Evolutionary conservation across 2,888 invertebrate genomes (phyloP).

Genomic region (Gibbula magus): DNA sequence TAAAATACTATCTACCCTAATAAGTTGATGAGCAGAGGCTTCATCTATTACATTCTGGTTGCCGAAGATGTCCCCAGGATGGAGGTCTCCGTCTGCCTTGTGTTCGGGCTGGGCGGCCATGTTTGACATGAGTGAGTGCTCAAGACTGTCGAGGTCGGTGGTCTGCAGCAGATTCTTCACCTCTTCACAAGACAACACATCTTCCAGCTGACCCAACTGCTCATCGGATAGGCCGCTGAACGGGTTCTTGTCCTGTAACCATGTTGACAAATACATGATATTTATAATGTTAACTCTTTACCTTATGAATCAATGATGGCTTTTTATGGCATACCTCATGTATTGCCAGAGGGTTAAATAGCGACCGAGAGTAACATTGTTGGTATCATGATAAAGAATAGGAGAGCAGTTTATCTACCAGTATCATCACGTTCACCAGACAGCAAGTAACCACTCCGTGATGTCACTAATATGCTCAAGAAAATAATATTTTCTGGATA

Average conservation of each 20-base stretch:
- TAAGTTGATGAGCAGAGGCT: slow-evolving; percentile 29
- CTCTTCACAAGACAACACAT: slow-evolving; percentile 61
- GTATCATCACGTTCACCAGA: no score
- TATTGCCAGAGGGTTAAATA: no score
- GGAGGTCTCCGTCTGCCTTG: slow-evolving; percentile 30
- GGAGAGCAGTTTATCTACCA: no score
- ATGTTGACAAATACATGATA: no score
- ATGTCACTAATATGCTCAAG: no score
- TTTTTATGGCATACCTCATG: no score
- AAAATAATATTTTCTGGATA: no score
- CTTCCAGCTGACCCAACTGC: slow-evolving; percentile 63
- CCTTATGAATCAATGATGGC: no score
- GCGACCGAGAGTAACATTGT: no score
- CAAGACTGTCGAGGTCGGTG: slow-evolving; percentile 37
- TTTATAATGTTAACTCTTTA: no score
- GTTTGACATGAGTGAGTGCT: slow-evolving; percentile 12
- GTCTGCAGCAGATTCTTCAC: slow-evolving; percentile 61
- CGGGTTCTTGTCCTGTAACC: slow-evolving; percentile 62
- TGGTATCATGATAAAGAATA: no score
- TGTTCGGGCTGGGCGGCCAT: not conserved
- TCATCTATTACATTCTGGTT: slow-evolving; percentile 28
- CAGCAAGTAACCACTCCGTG: no score
- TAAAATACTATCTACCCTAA: slow-evolving; percentile 28
- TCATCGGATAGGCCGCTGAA: slow-evolving; percentile 66
- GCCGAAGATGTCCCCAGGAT: slow-evolving; percentile 39